These are phyloP conservation scores for Stictocephala bisonia DNA, from an alignment of 2,888 invertebrate genomes.

Conservation along the genomic window DNA sequence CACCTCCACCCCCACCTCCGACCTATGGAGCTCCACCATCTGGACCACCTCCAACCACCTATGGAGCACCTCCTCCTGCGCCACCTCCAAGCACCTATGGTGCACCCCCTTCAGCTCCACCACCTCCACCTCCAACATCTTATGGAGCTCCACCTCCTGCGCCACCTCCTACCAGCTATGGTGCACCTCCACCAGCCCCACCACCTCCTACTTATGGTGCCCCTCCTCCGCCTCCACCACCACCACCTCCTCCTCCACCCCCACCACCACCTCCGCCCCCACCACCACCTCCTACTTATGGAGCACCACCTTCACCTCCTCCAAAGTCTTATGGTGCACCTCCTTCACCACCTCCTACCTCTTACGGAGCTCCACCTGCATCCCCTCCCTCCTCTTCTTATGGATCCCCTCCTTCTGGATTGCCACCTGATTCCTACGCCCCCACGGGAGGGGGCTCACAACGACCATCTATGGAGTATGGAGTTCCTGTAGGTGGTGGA, in stretches of 20 bases:
- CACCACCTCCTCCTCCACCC: conserved; percentile 28
- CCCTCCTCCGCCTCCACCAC: conserved; percentile 4
- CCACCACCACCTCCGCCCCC: conserved; percentile 34
- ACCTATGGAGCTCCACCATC: conserved; percentile 8
- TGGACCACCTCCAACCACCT: too few species aligned
- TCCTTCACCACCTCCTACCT: background rate
- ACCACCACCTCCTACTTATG: conserved; percentile 1
- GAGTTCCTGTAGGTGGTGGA: background rate
- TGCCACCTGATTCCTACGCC: background rate
- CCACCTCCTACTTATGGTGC: too few species aligned
- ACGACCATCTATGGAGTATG: background rate
- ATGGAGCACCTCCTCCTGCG: conserved; percentile 11
- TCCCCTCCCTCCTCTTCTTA: background rate
- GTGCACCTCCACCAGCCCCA: too few species aligned
- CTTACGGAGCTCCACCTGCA: conserved; percentile 16
- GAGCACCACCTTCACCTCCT: background rate
- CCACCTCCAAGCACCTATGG: background rate
- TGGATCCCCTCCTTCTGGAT: background rate
- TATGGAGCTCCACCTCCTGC: too few species aligned
- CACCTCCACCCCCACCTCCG: conserved; percentile 6
- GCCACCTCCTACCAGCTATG: too few species aligned
- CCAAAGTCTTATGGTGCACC: conserved; percentile 12
- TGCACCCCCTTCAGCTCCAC: background rate
- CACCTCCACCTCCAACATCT: too few species aligned
- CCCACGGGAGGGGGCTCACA: background rate